phyloP scores from a whole-genome alignment of 1,140 invertebrate genomes.

The Drosophila paulistorum region DNA sequence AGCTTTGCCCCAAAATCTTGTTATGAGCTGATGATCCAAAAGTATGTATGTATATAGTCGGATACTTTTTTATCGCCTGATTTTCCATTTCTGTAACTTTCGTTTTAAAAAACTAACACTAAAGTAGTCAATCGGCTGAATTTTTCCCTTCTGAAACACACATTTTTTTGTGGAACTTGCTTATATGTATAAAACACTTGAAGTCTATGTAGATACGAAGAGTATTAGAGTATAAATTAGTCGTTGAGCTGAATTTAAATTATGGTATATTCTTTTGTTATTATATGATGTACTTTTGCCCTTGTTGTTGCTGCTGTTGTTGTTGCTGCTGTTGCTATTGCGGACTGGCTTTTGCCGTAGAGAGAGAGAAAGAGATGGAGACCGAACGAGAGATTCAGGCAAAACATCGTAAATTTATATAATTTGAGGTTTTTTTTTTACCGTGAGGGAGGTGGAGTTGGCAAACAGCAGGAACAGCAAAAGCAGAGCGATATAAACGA shows the following conservation, averaged over 20 bases:
- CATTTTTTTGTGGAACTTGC: too few relatives aligned
- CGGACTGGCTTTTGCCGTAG: conserved; percentile 41
- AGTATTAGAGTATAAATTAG: background rate
- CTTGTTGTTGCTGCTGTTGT: conserved; percentile 18
- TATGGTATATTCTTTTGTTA: conserved; percentile 33
- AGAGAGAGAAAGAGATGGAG: background rate
- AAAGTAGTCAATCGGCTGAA: too few relatives aligned
- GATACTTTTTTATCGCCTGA: too few relatives aligned
- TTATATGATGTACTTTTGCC: conserved; percentile 26
- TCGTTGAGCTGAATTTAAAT: conserved; percentile 5
- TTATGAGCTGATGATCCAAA: too few relatives aligned
- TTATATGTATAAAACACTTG: too few relatives aligned
- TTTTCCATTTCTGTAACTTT: too few relatives aligned
- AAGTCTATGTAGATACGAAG: too few relatives aligned
- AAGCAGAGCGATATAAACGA: conserved; percentile 24
- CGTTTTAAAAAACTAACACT: too few relatives aligned
- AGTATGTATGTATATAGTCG: too few relatives aligned
- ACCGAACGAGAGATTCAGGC: conserved; percentile 20
- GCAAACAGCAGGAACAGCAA: conserved; percentile 35
- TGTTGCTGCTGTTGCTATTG: conserved; percentile 27
- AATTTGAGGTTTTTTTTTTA: conserved; percentile 54
- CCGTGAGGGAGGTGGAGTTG: background rate
- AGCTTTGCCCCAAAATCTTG: too few relatives aligned
- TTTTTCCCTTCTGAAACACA: too few relatives aligned
- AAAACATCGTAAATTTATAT: conserved; percentile 63